Evolutionary conservation across 1,140 invertebrate species (phyloP), one percentile per base, ranked within the genome.

Genomic region (Drosophila pseudoananassae): DNA sequence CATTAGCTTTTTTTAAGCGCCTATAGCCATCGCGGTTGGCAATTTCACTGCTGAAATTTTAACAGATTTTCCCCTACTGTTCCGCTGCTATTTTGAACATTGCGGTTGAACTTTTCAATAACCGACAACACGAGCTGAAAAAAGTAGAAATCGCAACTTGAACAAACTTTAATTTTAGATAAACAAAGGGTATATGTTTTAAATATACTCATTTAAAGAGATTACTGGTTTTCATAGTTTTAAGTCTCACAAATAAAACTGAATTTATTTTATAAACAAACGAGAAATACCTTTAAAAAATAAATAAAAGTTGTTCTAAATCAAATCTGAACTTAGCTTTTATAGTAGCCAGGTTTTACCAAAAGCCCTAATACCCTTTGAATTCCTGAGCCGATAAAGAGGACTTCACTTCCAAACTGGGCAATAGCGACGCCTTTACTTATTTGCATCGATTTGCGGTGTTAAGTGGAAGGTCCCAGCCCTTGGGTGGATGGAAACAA

Each of bases 1-100:
- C 82, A 85, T 85, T 85, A 85, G 82, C 82, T 68, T 85, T 85
- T 85, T 76, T 85, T 82, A 82, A 82, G 82, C 82, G 82, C 78
- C 82, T 87, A 87, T 85, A 82, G 78, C 78, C 50, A 43, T 43
- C 33, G 63, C 65, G 68, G 49, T 57, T 54, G 63, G 54, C 68
- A 46, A 49, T n/a, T 47, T 51, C 40, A 23, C 57, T 54, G 81
- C 54, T 87, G 61, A 76, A 87, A 87, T 82, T 87, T 78, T 87
- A 88, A 87, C 82, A 87, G 82, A 87, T 87, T 87, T 87, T 87
- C 66, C 54, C 63, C 66, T 61, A 53, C 40, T 65, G 76, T 65
- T 78, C 50, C 53, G 81, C 72, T 74, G 79, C 59, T 65, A 57
- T 71, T 53, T 65, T 33, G 61, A 55, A 87, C 57, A 76, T 82